These are phyloP conservation scores for Siniperca obscura DNA, from an alignment of 2,797 vertebrate species.

Conservation along the genomic window DNA sequence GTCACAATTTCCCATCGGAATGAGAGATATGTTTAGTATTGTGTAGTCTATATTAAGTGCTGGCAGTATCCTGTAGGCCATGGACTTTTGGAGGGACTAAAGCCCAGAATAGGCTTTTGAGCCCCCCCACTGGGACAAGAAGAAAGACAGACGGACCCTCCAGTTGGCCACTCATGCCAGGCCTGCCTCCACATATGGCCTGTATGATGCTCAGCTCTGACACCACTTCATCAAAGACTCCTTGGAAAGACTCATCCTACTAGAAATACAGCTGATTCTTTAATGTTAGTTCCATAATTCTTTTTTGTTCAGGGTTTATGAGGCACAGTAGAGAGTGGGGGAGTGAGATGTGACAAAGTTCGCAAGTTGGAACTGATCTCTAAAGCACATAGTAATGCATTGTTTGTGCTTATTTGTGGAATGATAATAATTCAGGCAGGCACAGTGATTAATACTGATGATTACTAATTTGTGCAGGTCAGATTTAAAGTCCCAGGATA, in stretches of 20 bases:
- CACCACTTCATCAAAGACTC: conserved; percentile 68
- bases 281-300: conserved; percentile 2
- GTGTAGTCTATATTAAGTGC: conserved; percentile 60
- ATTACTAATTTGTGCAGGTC: background rate
- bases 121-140: conserved; percentile 45
- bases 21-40: conserved; percentile 52
- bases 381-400: background rate
- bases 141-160: conserved; percentile 64
- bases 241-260: conserved; percentile 28
- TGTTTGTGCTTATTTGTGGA: conserved; percentile 9
- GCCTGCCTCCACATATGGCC: conserved; percentile 74
- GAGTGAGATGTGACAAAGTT: conserved; percentile 14
- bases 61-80: conserved; percentile 58
- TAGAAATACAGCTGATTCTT: conserved; percentile 9
- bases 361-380: conserved; percentile 14
- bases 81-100: conserved; percentile 50
- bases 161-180: conserved; percentile 67
- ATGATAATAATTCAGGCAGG: background rate
- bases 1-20: conserved; percentile 45
- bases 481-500: conserved; percentile 2
- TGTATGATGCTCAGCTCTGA: conserved; percentile 65
- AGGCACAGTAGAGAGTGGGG: background rate
- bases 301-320: conserved; percentile 3
- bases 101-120: conserved; percentile 62
- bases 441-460: conserved; percentile 7